Evolutionary conservation across 2,888 invertebrate species (phyloP), one percentile per base, ranked within the genome.

Genomic region (Sarcophaga rosellei): DNA sequence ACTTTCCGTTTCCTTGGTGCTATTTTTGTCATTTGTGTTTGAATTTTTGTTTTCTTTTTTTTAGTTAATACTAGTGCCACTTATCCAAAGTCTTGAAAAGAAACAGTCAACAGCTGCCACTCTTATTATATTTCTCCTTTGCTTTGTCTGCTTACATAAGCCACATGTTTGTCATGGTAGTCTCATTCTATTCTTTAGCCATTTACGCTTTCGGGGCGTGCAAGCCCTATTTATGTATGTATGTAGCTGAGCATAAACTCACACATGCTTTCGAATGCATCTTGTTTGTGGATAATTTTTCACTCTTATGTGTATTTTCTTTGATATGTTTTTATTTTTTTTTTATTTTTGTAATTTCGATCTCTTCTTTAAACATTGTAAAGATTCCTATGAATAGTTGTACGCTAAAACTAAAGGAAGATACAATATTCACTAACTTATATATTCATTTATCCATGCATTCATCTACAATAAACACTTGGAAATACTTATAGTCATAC

Each of bases 81-180:
- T 85, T 81, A 79, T 81, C 44, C 15, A 21, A 44, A 61, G 70
- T 70, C 78, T 78, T 75, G 70, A 12, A n/a, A 53, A 12, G 12
- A 72, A 79, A 35, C 25, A 77, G 25, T 63, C 62, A 78, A 79
- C 78, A 81, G 78, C 81, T 79, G 70, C 74, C 72, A 62, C 70
- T 79, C 70, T 85, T 81, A 68, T 77, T 68, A 57, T 69, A 66
- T 5, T 45, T 72, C 44, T 74, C 59, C 59, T 65, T 70, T 25
- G 11, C 12, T 35, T 62, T 62, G 20, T 21, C n/a, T 3, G 57
- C 57, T 1, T n/a, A n/a, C 45, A 62, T 59, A 17, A 21, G n/a
- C 35, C 63, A 79, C 68, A 53, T 69, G 47, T 47, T 47, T 47
- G 69, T 23, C 10, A 53, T 69, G 59, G 45, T 66, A 62, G 61